Evolutionary conservation across 1,140 invertebrate genomes (phyloP).

Genomic region (Trichoplusia ni): DNA sequence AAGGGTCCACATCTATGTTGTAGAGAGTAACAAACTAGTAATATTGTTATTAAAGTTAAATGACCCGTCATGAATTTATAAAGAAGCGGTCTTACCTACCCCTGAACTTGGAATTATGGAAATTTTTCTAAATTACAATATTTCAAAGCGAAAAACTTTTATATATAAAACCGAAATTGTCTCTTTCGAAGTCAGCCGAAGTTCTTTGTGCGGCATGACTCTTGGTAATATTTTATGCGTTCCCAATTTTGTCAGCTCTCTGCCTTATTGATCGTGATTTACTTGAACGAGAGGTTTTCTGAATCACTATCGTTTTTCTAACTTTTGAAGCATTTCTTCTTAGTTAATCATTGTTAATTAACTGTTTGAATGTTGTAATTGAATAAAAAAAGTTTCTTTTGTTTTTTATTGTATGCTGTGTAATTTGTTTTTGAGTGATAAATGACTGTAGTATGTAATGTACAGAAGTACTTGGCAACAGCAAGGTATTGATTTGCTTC

Average conservation of each 20-base stretch:
- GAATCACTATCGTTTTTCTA: not conserved
- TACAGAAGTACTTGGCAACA: too few relatives aligned
- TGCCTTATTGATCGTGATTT: slow-evolving; percentile 15
- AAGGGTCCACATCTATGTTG: too few relatives aligned
- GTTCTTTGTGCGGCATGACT: slow-evolving; percentile 24
- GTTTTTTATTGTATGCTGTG: too few relatives aligned
- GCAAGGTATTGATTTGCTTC: too few relatives aligned
- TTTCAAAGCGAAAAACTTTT: slow-evolving; percentile 20
- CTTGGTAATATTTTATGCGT: slow-evolving; percentile 5
- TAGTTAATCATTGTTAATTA: too few relatives aligned
- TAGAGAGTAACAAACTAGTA: too few relatives aligned
- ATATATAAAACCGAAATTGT: slow-evolving; percentile 23
- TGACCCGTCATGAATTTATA: too few relatives aligned
- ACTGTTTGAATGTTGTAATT: too few relatives aligned
- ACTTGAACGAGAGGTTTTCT: not conserved
- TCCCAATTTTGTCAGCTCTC: slow-evolving; percentile 5
- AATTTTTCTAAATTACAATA: slow-evolving; percentile 26
- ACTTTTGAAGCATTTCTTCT: not conserved
- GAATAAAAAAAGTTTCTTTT: too few relatives aligned
- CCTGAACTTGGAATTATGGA: slow-evolving; percentile 6
- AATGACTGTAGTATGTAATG: too few relatives aligned
- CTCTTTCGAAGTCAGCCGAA: slow-evolving; percentile 19
- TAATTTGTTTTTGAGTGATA: too few relatives aligned
- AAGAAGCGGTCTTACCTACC: not conserved
- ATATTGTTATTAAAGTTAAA: too few relatives aligned